Percentiles rank a stretch among this genome's conserved stretches.
phyloP scores from a whole-genome alignment of 2,797 vertebrate genomes.

The Gymnoscopelus braueri region DNA sequence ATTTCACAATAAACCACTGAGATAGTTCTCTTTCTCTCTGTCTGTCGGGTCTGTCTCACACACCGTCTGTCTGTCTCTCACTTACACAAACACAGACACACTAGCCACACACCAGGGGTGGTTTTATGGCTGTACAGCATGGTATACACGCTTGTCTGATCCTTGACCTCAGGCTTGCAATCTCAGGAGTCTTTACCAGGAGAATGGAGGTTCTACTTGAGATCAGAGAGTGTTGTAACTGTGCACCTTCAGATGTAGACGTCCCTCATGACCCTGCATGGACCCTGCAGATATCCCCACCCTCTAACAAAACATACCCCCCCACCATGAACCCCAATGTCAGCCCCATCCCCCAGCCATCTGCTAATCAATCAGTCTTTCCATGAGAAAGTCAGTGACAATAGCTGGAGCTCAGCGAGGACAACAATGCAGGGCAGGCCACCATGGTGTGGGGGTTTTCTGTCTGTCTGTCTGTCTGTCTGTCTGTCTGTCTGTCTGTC shows the following conservation, averaged over 20 bases:
- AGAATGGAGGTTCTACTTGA: conserved; percentile 21
- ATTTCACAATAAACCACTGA: not conserved
- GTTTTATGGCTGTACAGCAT: conserved; percentile 29
- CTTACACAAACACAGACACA: too few relatives aligned
- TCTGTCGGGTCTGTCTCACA: not conserved
- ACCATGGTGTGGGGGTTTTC: conserved; percentile 33
- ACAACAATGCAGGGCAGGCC: conserved; percentile 54
- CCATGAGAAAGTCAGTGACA: conserved; percentile 66
- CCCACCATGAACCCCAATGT: not conserved
- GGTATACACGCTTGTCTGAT: conserved; percentile 29
- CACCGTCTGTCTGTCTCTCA: not conserved
- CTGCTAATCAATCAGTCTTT: conserved; percentile 39
- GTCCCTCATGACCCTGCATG: not conserved
- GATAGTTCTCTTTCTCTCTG: conserved; percentile 6
- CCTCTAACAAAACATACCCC: conserved; percentile 17
- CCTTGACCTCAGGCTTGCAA: conserved; percentile 32
- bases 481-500: not conserved
- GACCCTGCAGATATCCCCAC: not conserved
- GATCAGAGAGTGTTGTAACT: conserved; percentile 29
- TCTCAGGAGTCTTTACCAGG: conserved; percentile 29
- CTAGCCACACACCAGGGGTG: not conserved
- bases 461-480: conserved; percentile 15
- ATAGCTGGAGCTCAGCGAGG: conserved; percentile 46
- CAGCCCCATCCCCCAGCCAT: conserved; percentile 30
- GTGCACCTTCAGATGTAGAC: conserved; percentile 24